Evolutionary conservation across 1,140 invertebrate genomes (phyloP), one percentile per base, ranked within the genome.

Genomic region (Drosophila paulistorum): DNA sequence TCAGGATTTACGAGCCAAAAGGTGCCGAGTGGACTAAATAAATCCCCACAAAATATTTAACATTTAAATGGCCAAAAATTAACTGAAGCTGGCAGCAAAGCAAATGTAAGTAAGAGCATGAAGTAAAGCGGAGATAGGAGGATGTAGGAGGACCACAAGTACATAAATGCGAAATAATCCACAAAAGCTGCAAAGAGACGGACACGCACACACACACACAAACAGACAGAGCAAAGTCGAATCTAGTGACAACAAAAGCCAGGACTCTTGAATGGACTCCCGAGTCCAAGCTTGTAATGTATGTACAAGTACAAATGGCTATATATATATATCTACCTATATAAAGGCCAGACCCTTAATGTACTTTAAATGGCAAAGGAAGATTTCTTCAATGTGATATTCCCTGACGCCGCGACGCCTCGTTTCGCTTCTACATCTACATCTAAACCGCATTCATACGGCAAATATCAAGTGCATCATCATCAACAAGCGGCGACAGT

Each of bases 391-490:
- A 33, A 33, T 33, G 7, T 26, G 23, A 26, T 14, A 14, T 2
- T 35, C 45, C 45, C 3, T 14, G n/a, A 6, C 72, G 41, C 41
- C 30, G 5, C 30, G 30, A 6, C 5, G 30, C 6, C 1, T 1
- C 6, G 30, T 57, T 37, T 14, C 30, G 35, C 39, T 20, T 11
- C 48, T 37, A 10, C 7, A 20, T 51, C 17, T 48, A 48, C 37
- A 2, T 26, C 55, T 42, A n/a, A 63, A 59, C 41, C 76, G 83
- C 82, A 86, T 82, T 86, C 79, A 82, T 70, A 87, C 83, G 68
- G 75, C 79, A 86, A 87, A 87, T 87, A 86, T 86, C 83, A 86
- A 86, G 82, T 86, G 82, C 82, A 86, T 81, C 79, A 79, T 86
- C 81, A 84, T 85, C 77, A 68, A 63, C 67, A 68, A 45, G 45